phyloP scores from a whole-genome alignment of 2,113 vertebrate species.

The Pogona vitticeps region DNA sequence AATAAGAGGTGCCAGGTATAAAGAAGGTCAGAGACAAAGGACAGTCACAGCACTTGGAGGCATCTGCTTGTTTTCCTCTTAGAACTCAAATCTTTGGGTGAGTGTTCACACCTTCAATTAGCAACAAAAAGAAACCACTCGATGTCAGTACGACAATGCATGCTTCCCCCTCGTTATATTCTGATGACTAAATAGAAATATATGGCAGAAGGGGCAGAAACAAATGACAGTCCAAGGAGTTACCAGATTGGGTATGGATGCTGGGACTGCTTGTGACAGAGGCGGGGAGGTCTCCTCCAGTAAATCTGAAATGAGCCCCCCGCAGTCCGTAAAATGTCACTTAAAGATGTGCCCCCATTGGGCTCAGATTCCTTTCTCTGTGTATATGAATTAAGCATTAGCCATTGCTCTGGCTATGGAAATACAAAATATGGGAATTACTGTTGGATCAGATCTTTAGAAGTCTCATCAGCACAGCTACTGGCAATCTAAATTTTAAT shows the following conservation, averaged over 20 bases:
- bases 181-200: background rate
- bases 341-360: background rate
- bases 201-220: too few species aligned
- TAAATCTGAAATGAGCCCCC: too few species aligned
- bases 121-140: background rate
- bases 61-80: background rate
- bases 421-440: background rate
- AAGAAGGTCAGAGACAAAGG: background rate
- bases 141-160: background rate
- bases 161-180: background rate
- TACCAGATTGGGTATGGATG: background rate
- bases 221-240: background rate
- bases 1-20: background rate
- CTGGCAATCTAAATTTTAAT: background rate
- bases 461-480: too few species aligned
- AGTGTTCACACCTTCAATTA: background rate
- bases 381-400: background rate
- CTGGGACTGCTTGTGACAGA: too few species aligned
- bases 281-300: too few species aligned
- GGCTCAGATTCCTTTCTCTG: background rate
- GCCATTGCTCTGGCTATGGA: background rate
- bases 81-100: background rate
- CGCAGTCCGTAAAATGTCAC: too few species aligned
- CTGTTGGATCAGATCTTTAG: background rate
- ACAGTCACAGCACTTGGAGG: background rate